Conservation (phyloP, 2,797 vertebrate genomes). For the Cyclura pinguis region DNA sequence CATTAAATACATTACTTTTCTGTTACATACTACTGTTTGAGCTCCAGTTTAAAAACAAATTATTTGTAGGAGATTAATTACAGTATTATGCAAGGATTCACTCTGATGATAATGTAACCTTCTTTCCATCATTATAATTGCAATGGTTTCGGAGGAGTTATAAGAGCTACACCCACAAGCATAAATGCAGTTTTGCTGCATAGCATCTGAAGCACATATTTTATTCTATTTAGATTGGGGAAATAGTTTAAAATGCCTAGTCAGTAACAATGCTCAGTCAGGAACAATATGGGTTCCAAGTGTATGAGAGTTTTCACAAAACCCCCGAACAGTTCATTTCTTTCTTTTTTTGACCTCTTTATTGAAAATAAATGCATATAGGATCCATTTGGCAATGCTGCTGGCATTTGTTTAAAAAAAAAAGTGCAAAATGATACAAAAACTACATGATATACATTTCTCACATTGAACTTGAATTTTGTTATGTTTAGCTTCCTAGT, state of each 20-base stretch:
- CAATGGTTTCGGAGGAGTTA: background rate
- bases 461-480: fast-evolving
- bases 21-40: background rate
- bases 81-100: background rate
- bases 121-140: background rate
- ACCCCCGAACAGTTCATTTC: fast-evolving
- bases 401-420: background rate
- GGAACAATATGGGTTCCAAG: background rate
- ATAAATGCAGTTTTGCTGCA: background rate
- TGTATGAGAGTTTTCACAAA: background rate
- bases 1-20: conserved; percentile 19
- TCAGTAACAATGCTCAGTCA: background rate
- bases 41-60: conserved; percentile 27
- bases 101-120: background rate
- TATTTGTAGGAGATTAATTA: conserved; percentile 1
- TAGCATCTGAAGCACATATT: background rate
- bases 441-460: background rate
- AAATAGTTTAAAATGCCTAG: background rate
- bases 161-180: background rate
- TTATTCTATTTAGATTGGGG: background rate
- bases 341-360: conserved; percentile 18
- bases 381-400: background rate
- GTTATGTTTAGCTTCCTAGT: fast-evolving
- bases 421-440: background rate
- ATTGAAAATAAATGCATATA: conserved; percentile 25